These are phyloP conservation scores for Hypsibius dujardini DNA, from an alignment of 1,140 invertebrate genomes.

Conservation along the genomic window DNA sequence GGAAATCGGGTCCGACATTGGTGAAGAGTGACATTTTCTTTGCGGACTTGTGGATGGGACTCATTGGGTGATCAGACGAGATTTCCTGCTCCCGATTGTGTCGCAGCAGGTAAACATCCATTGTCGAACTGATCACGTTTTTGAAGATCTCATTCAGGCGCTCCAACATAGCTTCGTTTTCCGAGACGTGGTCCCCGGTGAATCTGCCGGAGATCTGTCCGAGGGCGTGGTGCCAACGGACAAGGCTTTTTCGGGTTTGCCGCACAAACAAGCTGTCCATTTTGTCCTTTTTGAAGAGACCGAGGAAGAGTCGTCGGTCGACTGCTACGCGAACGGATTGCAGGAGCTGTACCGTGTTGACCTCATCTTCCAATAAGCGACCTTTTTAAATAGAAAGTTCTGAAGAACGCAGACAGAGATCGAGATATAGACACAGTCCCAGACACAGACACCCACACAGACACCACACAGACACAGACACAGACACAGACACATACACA, in stretches of 20 bases:
- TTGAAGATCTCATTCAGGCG: background rate
- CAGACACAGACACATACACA: no score
- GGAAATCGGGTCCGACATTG: background rate
- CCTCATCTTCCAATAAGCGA: background rate
- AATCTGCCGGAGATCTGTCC: background rate
- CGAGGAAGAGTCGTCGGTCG: background rate
- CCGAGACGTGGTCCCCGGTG: background rate
- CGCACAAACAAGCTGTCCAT: background rate
- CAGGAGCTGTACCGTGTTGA: slow-evolving; percentile 3
- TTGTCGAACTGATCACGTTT: background rate
- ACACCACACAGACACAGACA: no score
- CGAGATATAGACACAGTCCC: no score
- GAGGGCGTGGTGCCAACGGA: background rate
- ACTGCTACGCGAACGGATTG: background rate
- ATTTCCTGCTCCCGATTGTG: background rate
- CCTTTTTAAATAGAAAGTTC: no score
- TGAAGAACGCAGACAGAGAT: no score
- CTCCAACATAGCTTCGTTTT: background rate
- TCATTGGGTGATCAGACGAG: background rate
- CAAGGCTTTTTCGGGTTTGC: no score
- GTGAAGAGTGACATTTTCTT: background rate
- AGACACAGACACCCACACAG: no score
- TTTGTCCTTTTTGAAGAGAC: background rate
- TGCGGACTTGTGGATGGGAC: background rate
- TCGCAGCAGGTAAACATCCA: background rate